Conservation (phyloP, 2,797 vertebrate genomes). For the Yasuhikotakia modesta region DNA sequence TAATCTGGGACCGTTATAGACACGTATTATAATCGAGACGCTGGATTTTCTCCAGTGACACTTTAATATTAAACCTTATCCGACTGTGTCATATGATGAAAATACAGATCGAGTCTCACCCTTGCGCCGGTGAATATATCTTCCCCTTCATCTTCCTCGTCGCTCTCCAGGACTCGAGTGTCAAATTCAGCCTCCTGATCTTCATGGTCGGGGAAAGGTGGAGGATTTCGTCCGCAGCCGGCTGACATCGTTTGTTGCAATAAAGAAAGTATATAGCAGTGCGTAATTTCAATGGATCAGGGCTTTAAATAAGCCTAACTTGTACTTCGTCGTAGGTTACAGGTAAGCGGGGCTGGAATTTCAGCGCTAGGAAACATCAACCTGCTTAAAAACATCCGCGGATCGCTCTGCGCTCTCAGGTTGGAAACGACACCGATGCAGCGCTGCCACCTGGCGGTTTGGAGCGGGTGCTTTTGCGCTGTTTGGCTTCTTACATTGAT, state of each 20-base stretch:
- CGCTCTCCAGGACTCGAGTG: conserved; percentile 72
- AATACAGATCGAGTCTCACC: conserved; percentile 57
- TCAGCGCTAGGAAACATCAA: conserved; percentile 26
- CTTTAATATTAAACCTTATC: background rate
- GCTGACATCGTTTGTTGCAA: conserved; percentile 36
- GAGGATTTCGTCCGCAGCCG: conserved; percentile 71
- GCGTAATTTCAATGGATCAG: background rate
- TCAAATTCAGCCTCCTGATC: conserved; percentile 63
- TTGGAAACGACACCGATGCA: background rate
- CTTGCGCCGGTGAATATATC: conserved; percentile 72
- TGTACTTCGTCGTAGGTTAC: background rate
- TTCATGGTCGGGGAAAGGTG: conserved; percentile 72
- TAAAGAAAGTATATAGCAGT: background rate
- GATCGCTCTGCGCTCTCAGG: background rate
- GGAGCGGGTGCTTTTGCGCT: conserved; percentile 8
- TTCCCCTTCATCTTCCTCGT: conserved; percentile 79
- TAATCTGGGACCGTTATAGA: background rate
- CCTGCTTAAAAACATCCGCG: conserved; percentile 14
- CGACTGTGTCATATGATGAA: background rate
- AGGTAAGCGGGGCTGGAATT: conserved; percentile 8
- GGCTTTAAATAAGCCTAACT: background rate
- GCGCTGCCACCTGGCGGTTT: conserved; percentile 13
- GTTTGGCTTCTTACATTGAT: background rate
- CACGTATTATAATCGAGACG: background rate
- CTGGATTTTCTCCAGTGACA: background rate